Evolutionary conservation across 2,888 invertebrate species (phyloP), one percentile per base, ranked within the genome.

Genomic region (Kryphioiulus occultus): DNA sequence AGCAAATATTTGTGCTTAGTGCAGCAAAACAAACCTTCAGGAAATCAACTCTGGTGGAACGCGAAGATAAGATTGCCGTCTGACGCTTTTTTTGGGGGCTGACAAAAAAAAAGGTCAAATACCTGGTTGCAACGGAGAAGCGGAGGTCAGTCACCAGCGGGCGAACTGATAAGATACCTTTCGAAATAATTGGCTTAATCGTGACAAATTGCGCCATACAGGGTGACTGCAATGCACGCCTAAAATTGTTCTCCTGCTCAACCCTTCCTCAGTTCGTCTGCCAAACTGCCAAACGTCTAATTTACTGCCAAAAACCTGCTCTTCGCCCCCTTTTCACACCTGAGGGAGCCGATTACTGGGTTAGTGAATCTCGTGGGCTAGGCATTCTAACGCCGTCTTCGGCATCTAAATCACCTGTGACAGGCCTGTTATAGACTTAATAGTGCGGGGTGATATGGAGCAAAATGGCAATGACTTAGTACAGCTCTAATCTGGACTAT

Each of bases 171-270:
- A 59, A 59, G 59, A 59, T 59, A n/a, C 59, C 59, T 59, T 59
- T 59, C 59, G 22, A 59, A 59, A 59, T 59, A 59, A 59, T 59
- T 59, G 59, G 59, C 59, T n/a, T 59, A 59, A 59, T 59, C 59
- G n/a, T n/a, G 59, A 59, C 59, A 59, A 59, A 59, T 59, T 59
- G 59, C 19, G n/a, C 59, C 59, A 2, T 59, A n/a, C 59, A 59
- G 59, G 59, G 59, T n/a, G 59, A 59, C n/a, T 59, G 59, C 59
- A 59, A 59, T 59, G n/a, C n/a, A n/a, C n/a, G n/a, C n/a, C n/a
- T n/a, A n/a, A n/a, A n/a, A n/a, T n/a, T n/a, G n/a, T n/a, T n/a
- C n/a, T n/a, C n/a, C n/a, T n/a, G n/a, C n/a, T 59, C 59, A 19
- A 59, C 59, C 59, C 59, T 59, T n/a, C n/a, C n/a, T n/a, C n/a